Evolutionary conservation across 2,113 vertebrate species (phyloP).

Genomic region (Phalacrocorax pelagicus): DNA sequence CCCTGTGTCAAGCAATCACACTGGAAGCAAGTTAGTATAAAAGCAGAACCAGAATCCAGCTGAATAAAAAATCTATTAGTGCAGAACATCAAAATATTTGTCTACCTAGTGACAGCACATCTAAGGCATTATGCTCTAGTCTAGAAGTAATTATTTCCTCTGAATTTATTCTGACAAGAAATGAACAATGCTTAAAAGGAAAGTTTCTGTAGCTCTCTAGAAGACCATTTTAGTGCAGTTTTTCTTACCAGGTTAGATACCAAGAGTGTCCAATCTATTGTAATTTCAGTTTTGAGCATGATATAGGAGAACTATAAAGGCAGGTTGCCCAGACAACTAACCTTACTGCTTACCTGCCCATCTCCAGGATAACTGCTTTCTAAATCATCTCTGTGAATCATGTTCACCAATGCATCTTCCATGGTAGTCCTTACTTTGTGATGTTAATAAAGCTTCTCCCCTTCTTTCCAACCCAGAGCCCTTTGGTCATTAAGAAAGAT

Average conservation of each 20-base stretch:
- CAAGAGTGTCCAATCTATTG: not conserved
- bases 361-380: not conserved
- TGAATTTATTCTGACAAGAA: not conserved
- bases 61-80: not conserved
- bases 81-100: not conserved
- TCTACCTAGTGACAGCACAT: not conserved
- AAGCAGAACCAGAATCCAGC: not conserved
- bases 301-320: not conserved
- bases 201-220: not conserved
- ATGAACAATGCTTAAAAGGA: not conserved
- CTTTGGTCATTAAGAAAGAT: not conserved
- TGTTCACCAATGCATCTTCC: not conserved
- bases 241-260: not conserved
- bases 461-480: not conserved
- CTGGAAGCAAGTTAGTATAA: not conserved
- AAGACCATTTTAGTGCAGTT: not conserved
- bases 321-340: not conserved
- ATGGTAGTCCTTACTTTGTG: not conserved
- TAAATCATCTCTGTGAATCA: not conserved
- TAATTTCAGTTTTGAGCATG: not conserved
- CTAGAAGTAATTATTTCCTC: not conserved
- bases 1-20: not conserved
- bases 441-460: not conserved
- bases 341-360: not conserved
- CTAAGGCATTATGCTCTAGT: not conserved